A percentile compares a stretch with the other conserved stretches of the same genome.
Conservation (phyloP, 2,113 vertebrate species). For the Ictidomys tridecemlineatus region DNA sequence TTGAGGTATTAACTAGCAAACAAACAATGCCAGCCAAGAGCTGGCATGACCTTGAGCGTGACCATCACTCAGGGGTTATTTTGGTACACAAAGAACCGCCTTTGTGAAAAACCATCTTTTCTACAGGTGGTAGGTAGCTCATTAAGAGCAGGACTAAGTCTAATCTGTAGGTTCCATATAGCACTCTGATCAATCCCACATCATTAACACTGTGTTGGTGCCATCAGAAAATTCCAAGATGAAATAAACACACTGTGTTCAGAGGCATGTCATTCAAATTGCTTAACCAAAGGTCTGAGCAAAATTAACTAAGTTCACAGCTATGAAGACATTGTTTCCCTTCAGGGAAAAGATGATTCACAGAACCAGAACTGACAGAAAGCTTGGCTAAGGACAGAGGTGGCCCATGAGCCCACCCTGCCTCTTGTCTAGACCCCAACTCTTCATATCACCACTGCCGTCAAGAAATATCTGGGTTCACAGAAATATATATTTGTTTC, state of each 20-base stretch:
- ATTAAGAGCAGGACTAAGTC: slow-evolving; percentile 38
- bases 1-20: slow-evolving; percentile 65
- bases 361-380: background rate
- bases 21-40: slow-evolving; percentile 3
- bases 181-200: slow-evolving; percentile 51
- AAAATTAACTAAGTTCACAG: slow-evolving; percentile 72
- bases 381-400: background rate
- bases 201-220: slow-evolving; percentile 10
- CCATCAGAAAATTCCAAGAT: background rate
- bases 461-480: background rate
- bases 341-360: background rate
- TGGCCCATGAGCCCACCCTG: no score
- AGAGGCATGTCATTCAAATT: slow-evolving; percentile 52
- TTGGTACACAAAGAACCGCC: slow-evolving; percentile 50
- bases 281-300: slow-evolving; percentile 60
- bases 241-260: slow-evolving; percentile 62
- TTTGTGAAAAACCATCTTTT: slow-evolving; percentile 40
- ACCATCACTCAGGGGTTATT: slow-evolving; percentile 52
- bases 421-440: background rate
- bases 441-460: background rate
- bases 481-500: background rate
- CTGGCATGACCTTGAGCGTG: background rate
- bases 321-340: slow-evolving; percentile 36
- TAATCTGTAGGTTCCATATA: slow-evolving; percentile 9
- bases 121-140: slow-evolving; percentile 24